Evolutionary conservation across 2,888 invertebrate species (phyloP).

Genomic region (Epinotia ramella): DNA sequence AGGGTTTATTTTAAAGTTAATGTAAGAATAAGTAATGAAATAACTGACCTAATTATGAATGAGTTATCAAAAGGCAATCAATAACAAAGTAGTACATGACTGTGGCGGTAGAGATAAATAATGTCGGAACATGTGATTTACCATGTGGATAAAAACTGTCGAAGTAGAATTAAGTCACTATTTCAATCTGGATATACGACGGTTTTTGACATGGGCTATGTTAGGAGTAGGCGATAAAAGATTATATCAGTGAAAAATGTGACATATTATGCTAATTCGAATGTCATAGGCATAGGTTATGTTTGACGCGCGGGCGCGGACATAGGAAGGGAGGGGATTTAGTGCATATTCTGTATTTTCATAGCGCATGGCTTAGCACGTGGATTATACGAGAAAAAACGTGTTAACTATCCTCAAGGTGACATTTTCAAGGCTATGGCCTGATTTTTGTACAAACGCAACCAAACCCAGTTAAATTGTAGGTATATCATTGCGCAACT

Average conservation of each 20-base stretch:
- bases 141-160: slow-evolving; percentile 4
- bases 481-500: slow-evolving; percentile 28
- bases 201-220: neutral
- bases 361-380: slow-evolving; percentile 16
- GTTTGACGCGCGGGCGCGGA: slow-evolving; percentile 22
- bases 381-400: slow-evolving; percentile 16
- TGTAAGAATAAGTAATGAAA: neutral
- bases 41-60: neutral
- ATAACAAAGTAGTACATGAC: neutral
- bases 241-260: neutral
- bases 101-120: neutral
- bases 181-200: neutral
- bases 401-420: slow-evolving; percentile 31
- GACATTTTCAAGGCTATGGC: slow-evolving; percentile 39
- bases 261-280: slow-evolving; percentile 22
- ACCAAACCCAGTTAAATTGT: slow-evolving; percentile 10
- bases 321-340: neutral
- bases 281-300: slow-evolving; percentile 32
- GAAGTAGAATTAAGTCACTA: neutral
- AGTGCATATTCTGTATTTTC: neutral
- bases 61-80: neutral
- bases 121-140: neutral
- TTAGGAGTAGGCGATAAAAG: neutral
- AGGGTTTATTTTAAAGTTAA: neutral
- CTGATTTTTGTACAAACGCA: slow-evolving; percentile 26